Percentiles rank a stretch among this genome's conserved stretches.
Evolutionary conservation across 2,888 invertebrate species (phyloP).

Genomic region (Tetramorium bicarinatum): DNA sequence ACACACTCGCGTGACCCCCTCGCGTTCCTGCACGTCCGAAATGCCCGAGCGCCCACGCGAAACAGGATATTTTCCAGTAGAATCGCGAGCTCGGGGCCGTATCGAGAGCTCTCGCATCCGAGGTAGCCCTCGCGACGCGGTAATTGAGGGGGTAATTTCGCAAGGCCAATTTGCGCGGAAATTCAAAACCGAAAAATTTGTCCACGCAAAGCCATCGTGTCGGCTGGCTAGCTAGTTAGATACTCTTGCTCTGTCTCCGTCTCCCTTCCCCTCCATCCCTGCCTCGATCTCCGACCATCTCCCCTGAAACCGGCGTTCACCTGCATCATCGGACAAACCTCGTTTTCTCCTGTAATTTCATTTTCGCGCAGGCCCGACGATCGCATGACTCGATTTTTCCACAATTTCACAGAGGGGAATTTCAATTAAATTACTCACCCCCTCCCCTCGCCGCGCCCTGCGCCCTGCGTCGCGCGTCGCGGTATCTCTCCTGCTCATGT

Average conservation of each 20-base stretch:
- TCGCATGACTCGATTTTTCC: slow-evolving; percentile 85
- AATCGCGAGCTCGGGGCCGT: slow-evolving; percentile 63
- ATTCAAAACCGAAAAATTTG: slow-evolving; percentile 82
- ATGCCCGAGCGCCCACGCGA: slow-evolving; percentile 15
- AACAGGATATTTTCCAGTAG: slow-evolving; percentile 73
- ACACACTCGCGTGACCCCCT: background rate
- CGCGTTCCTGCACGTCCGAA: background rate
- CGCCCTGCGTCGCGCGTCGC: slow-evolving; percentile 42
- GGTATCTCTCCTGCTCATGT: slow-evolving; percentile 59
- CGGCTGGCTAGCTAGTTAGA: slow-evolving; percentile 19
- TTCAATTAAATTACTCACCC: slow-evolving; percentile 81
- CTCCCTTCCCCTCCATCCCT: background rate
- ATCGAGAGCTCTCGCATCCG: slow-evolving; percentile 46
- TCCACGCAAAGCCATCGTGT: slow-evolving; percentile 51
- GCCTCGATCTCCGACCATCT: slow-evolving; percentile 41
- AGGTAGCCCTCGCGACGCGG: slow-evolving; percentile 54
- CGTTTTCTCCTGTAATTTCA: slow-evolving; percentile 84
- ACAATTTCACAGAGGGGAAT: slow-evolving; percentile 80
- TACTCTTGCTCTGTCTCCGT: slow-evolving; percentile 31
- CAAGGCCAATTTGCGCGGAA: slow-evolving; percentile 80
- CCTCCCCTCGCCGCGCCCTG: background rate
- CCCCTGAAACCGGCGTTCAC: slow-evolving; percentile 73
- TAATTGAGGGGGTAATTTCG: slow-evolving; percentile 83
- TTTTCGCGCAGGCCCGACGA: slow-evolving; percentile 82
- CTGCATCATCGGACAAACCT: slow-evolving; percentile 83